Evolutionary conservation across 2,113 vertebrate genomes (phyloP), one percentile per base, ranked within the genome.

Genomic region (Lathamus discolor): DNA sequence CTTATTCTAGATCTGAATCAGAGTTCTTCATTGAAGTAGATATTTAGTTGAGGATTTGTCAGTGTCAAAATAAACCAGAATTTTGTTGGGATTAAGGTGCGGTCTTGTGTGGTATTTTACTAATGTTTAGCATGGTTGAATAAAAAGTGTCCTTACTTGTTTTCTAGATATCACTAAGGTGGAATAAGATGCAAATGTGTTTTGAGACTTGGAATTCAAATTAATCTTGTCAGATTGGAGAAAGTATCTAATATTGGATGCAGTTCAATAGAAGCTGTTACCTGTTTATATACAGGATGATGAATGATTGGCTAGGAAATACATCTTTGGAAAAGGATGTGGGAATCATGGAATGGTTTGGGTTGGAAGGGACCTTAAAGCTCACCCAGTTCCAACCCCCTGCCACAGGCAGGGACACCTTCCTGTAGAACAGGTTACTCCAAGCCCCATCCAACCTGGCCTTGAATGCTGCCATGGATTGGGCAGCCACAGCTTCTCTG

Each of bases 201-300:
- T 83, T 83, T 91, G 51, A 67, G 62, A 93, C 49, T 39, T 63
- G 59, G 23, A 86, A 70, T 62, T 91, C 28, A 77, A 88, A 87
- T 62, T 77, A 69, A 49, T 67, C 16, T 72, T 90, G 59, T 72
- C 27, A 83, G 52, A 48, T 43, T 61, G n/a, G 54, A 86, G 59
- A 86, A 81, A 88, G 17, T 62, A 31, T 49, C 18, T 35, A 77
- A 67, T 82, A 82, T 31, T 77, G 54, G 29, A 66, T 88, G 31
- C n/a, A 66, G 41, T 83, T 92, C 49, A 88, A 1, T 41, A 62
- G 76, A 83, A 92, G 33, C 35, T 88, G 51, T 69, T 90, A 55
- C 17, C 39, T 88, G 28, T 79, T 87, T 74, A 55, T 64, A 27
- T 73, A 61, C 19, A 52, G 44, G 15, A 79, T 76, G 35, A 83